Evolutionary conservation across 92 coral and sea anemone species (phyloP).

Genomic region (Isaurus tuberculatus): DNA sequence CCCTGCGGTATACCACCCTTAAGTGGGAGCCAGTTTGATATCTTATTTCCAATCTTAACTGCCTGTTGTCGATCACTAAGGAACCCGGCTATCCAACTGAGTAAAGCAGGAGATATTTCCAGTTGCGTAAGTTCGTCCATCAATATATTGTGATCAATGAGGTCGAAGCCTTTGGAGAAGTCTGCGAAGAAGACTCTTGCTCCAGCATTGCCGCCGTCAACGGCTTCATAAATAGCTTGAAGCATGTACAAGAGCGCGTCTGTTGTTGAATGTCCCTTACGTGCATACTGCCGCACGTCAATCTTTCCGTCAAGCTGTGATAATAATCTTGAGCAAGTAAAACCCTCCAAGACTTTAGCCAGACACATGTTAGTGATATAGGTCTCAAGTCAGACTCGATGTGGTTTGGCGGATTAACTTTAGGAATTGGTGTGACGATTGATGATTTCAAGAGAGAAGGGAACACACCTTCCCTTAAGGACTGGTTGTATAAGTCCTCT

Average conservation of each 20-base stretch:
- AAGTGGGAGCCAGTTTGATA: slow-evolving; percentile 52
- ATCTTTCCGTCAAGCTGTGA: slow-evolving; percentile 5
- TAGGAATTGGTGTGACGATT: slow-evolving; percentile 42
- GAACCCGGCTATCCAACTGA: slow-evolving; percentile 51
- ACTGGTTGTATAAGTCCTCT: slow-evolving; percentile 54
- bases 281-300: slow-evolving; percentile 40
- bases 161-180: slow-evolving; percentile 48
- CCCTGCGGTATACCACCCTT: slow-evolving; percentile 44
- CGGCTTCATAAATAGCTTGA: slow-evolving; percentile 37
- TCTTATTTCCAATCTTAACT: slow-evolving; percentile 41
- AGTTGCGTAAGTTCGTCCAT: slow-evolving; percentile 39
- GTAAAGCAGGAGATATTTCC: slow-evolving; percentile 38
- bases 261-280: slow-evolving; percentile 38
- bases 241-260: slow-evolving; percentile 43
- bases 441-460: slow-evolving; percentile 43
- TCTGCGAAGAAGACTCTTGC: slow-evolving; percentile 35
- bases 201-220: slow-evolving; percentile 19
- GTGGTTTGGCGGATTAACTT: slow-evolving; percentile 53
- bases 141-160: slow-evolving; percentile 41
- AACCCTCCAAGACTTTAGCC: slow-evolving; percentile 51
- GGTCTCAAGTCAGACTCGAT: slow-evolving; percentile 46
- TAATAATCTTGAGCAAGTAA: slow-evolving; percentile 44
- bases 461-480: slow-evolving; percentile 46
- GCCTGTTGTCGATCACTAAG: slow-evolving; percentile 54
- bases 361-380: slow-evolving; percentile 55